phyloP scores from a whole-genome alignment of 2,797 vertebrate genomes.

The Ciconia nigra region DNA sequence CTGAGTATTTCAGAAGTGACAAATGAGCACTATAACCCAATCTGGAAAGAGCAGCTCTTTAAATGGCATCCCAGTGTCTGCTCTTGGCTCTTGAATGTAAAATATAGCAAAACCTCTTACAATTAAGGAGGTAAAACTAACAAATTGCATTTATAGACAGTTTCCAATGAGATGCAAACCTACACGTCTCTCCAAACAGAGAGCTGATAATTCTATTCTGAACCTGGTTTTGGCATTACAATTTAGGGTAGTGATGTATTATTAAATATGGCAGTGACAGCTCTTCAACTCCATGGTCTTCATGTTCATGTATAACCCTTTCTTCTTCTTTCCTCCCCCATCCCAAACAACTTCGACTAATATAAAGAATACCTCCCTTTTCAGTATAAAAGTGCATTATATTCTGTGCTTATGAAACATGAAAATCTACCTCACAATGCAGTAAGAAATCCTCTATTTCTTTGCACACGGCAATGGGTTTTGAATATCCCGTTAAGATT shows the following conservation, averaged over 20 bases:
- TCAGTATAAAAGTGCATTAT: background rate
- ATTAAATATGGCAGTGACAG: background rate
- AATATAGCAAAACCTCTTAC: background rate
- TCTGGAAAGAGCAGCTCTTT: background rate
- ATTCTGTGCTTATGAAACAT: background rate
- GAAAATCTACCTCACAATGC: background rate
- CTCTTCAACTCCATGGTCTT: background rate
- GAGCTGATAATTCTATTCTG: background rate
- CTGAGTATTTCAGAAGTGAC: background rate
- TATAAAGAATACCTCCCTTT: background rate
- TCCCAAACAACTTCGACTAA: background rate
- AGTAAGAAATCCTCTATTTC: background rate
- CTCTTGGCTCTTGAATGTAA: background rate
- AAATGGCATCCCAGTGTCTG: background rate
- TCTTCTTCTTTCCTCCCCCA: background rate
- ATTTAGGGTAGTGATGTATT: background rate
- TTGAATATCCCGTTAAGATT: background rate
- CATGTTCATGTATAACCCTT: background rate
- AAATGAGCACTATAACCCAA: background rate
- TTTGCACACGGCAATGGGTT: background rate
- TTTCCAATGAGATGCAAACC: background rate
- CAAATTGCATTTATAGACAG: background rate
- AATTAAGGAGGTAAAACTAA: background rate
- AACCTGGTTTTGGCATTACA: background rate
- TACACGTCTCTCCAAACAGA: background rate